Percentiles rank a stretch among this genome's conserved stretches.
Evolutionary conservation across 2,888 invertebrate species (phyloP).

Genomic region (Drosophila basisetae): DNA sequence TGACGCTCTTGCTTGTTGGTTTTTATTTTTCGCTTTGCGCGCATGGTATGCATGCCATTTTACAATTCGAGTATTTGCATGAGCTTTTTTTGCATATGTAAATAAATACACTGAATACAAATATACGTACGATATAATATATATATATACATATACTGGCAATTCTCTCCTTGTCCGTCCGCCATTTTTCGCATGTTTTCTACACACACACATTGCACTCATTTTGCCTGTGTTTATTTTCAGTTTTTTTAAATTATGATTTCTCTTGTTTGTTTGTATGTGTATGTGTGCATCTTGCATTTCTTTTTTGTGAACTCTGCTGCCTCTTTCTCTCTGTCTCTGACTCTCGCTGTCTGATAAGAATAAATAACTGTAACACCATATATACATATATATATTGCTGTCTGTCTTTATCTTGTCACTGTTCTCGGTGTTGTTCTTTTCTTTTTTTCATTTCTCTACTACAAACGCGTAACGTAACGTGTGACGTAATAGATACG

Average conservation of each 20-base stretch:
- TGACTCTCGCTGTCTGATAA: conserved; percentile 33
- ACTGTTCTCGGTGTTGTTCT: conserved; percentile 66
- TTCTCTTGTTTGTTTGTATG: background rate
- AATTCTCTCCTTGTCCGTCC: background rate
- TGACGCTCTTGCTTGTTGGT: background rate
- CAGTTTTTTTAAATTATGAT: background rate
- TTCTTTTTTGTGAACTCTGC: background rate
- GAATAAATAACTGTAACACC: conserved; percentile 24
- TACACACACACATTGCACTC: background rate
- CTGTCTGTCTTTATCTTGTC: conserved; percentile 62
- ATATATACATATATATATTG: conserved; percentile 24
- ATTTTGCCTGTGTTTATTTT: background rate
- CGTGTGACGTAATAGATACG: conserved; percentile 90
- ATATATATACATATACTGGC: background rate
- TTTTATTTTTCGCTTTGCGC: background rate
- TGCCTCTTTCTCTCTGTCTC: conserved; percentile 23
- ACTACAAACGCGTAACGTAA: background rate
- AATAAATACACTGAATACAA: background rate
- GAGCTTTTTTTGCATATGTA: background rate
- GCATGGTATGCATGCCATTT: background rate
- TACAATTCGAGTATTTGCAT: no score
- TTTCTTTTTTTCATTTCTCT: conserved; percentile 55
- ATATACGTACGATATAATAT: background rate
- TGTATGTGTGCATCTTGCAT: background rate
- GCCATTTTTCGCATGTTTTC: background rate